A percentile compares a stretch with the other conserved stretches of the same genome.
These are phyloP conservation scores for Subacronicta megacephala DNA, from an alignment of 2,888 invertebrate species.

Conservation along the genomic window DNA sequence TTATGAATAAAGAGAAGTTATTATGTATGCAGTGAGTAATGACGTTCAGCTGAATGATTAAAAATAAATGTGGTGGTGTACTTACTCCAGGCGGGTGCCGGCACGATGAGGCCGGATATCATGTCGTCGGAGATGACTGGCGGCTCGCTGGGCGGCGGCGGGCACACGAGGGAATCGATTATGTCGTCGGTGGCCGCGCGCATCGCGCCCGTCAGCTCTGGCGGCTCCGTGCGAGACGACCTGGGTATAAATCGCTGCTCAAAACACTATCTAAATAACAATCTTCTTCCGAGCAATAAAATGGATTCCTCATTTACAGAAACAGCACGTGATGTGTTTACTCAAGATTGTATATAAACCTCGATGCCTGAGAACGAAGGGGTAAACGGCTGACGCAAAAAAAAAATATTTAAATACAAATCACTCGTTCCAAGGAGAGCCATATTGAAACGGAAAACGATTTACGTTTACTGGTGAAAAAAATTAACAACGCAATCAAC, in stretches of 20 bases:
- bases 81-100: constrained; percentile 98
- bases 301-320: constrained; percentile 42
- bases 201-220: constrained; percentile 93
- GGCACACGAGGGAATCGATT: constrained; percentile 98
- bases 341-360: constrained; percentile 36
- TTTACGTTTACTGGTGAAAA: constrained; percentile 49
- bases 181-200: constrained; percentile 98
- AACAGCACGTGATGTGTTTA: constrained; percentile 51
- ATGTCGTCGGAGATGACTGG: constrained; percentile 98
- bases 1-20: background rate
- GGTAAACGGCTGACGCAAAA: constrained; percentile 41
- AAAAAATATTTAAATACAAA: constrained; percentile 50
- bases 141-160: constrained; percentile 98
- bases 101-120: constrained; percentile 98
- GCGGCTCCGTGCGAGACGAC: constrained; percentile 95
- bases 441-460: constrained; percentile 59
- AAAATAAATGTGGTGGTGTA: constrained; percentile 60
- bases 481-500: constrained; percentile 33
- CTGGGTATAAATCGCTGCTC: constrained; percentile 72
- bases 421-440: constrained; percentile 46
- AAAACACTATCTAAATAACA: constrained; percentile 50
- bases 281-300: constrained; percentile 37
- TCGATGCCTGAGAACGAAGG: constrained; percentile 18
- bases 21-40: too few relatives aligned
- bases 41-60: background rate